phyloP scores from a whole-genome alignment of 2,888 invertebrate genomes.

The Aphidius colemani region DNA sequence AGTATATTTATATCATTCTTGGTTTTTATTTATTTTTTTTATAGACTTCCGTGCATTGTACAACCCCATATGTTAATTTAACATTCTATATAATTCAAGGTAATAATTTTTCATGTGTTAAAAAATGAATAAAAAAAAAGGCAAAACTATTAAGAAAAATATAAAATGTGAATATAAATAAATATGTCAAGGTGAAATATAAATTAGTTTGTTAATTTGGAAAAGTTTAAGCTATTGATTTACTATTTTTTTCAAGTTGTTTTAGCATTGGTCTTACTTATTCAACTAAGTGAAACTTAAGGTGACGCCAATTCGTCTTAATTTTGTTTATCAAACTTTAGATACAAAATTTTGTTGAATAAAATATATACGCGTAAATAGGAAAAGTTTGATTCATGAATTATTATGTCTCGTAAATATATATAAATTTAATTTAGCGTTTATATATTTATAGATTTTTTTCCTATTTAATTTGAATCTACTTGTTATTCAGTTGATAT shows the following conservation, averaged over 20 bases:
- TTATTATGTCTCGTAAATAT: slow-evolving; percentile 21
- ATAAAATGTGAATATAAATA: neutral
- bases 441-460: slow-evolving; percentile 12
- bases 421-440: neutral
- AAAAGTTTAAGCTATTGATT: slow-evolving; percentile 11
- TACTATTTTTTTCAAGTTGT: neutral
- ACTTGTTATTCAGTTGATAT: neutral
- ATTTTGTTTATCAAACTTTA: slow-evolving; percentile 41
- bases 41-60: neutral
- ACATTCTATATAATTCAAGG: neutral
- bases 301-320: slow-evolving; percentile 41
- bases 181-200: neutral
- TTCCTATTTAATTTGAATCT: neutral
- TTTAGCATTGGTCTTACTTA: too few species aligned
- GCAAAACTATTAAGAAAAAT: too few species aligned
- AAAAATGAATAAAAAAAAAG: neutral
- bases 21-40: neutral
- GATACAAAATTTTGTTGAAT: slow-evolving; percentile 6
- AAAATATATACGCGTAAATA: slow-evolving; percentile 6
- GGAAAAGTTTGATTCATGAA: slow-evolving; percentile 23
- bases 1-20: too few species aligned
- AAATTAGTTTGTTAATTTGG: too few species aligned
- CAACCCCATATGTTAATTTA: neutral
- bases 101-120: neutral
- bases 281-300: slow-evolving; percentile 35